Conservation (phyloP, 2,888 invertebrate species). For the Eugnorisma glareosa region DNA sequence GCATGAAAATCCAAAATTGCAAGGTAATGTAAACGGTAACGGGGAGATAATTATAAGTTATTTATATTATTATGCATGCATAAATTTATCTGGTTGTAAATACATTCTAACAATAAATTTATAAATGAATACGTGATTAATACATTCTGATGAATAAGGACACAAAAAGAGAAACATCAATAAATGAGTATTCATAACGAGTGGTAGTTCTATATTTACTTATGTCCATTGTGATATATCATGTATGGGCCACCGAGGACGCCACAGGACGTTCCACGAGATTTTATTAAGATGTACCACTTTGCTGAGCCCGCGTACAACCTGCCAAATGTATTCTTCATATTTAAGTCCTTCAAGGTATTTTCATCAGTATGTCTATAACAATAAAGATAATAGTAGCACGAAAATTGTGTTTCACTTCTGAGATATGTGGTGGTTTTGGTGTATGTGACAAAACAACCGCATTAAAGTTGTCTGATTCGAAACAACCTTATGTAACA, state of each 20-base stretch:
- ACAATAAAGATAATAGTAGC: conserved; percentile 51
- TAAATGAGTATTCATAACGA: conserved; percentile 72
- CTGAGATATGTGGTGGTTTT: conserved; percentile 52
- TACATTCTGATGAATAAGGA: conserved; percentile 20
- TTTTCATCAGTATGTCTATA: conserved; percentile 49
- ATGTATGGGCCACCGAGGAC: conserved; percentile 76
- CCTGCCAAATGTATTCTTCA: conserved; percentile 57
- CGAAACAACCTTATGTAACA: conserved; percentile 52
- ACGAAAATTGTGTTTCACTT: conserved; percentile 33
- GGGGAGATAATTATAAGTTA: conserved; percentile 6
- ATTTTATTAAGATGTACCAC: conserved; percentile 80
- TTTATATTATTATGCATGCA: conserved; percentile 14
- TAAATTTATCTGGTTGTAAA: conserved; percentile 24
- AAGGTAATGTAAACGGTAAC: conserved; percentile 29
- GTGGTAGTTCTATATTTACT: conserved; percentile 78
- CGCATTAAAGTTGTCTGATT: conserved; percentile 48
- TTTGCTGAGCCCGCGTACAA: conserved; percentile 67
- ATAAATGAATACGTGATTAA: conserved; percentile 38
- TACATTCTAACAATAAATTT: conserved; percentile 28
- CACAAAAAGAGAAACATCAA: conserved; percentile 50
- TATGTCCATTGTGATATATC: conserved; percentile 76
- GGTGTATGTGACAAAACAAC: conserved; percentile 70
- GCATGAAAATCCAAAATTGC: conserved; percentile 30
- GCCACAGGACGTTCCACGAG: conserved; percentile 68
- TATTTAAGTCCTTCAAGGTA: conserved; percentile 30